Evolutionary conservation across 2,888 invertebrate genomes (phyloP).

Genomic region (Leptinotarsa haldemani): DNA sequence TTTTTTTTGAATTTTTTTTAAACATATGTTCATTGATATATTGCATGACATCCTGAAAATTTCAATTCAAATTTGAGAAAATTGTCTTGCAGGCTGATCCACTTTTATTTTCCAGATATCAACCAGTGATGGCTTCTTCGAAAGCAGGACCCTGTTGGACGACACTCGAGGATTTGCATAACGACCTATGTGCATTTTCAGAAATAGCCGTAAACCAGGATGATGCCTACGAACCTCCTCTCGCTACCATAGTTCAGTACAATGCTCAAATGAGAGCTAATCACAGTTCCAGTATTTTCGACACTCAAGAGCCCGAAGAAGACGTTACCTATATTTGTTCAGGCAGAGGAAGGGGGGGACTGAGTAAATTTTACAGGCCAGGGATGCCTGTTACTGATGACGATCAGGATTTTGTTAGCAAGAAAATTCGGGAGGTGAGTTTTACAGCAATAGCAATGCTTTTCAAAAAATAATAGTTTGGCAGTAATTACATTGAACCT

Average conservation of each 20-base stretch:
- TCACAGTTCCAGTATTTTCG: conserved; percentile 31
- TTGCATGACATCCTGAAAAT: background rate
- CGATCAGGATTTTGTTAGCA: conserved; percentile 21
- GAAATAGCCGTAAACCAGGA: conserved; percentile 22
- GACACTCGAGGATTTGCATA: background rate
- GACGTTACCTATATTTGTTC: conserved; percentile 26
- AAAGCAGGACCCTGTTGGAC: background rate
- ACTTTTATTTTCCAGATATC: background rate
- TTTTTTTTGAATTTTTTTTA: no score
- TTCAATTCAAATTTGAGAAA: background rate
- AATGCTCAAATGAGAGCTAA: conserved; percentile 25
- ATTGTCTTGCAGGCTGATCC: no score
- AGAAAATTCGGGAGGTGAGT: conserved; percentile 30
- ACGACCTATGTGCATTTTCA: conserved; percentile 25
- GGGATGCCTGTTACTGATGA: conserved; percentile 14
- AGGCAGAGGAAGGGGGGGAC: conserved; percentile 32
- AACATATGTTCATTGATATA: no score
- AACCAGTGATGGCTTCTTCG: background rate
- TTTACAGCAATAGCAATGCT: background rate
- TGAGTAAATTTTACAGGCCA: conserved; percentile 29
- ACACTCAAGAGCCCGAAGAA: conserved; percentile 23
- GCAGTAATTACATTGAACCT: no score
- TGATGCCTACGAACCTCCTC: conserved; percentile 23
- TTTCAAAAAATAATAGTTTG: background rate
- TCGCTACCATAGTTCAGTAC: conserved; percentile 27